Conservation (phyloP, 2,113 vertebrate genomes). For the Lampris megalopsis region DNA sequence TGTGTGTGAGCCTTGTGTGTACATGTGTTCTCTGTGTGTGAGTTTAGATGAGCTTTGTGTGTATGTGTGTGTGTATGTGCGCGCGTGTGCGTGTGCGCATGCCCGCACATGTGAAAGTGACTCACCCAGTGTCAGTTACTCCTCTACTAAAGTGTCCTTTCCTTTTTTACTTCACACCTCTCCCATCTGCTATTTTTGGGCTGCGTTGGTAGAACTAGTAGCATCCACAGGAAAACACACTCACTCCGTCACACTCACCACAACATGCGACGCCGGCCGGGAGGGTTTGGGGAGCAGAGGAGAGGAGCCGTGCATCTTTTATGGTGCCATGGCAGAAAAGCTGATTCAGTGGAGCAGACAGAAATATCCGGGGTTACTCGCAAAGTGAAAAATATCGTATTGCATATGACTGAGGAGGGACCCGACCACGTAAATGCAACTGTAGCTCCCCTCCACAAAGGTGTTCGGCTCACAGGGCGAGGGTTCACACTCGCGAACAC, state of each 20-base stretch:
- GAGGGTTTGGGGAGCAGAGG: slow-evolving; percentile 56
- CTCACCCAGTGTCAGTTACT: slow-evolving; percentile 79
- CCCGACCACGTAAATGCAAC: slow-evolving; percentile 75
- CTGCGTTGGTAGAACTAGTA: slow-evolving; percentile 73
- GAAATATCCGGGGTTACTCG: slow-evolving; percentile 79
- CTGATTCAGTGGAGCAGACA: slow-evolving; percentile 67
- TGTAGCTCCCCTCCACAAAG: slow-evolving; percentile 69
- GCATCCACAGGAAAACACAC: slow-evolving; percentile 53
- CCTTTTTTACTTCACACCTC: slow-evolving; percentile 81
- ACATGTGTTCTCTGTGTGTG: slow-evolving; percentile 4
- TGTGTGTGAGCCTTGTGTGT: slow-evolving; percentile 6
- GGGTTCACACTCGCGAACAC: slow-evolving; percentile 4
- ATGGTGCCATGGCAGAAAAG: slow-evolving; percentile 58
- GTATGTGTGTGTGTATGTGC: slow-evolving; percentile 16
- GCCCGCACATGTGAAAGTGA: slow-evolving; percentile 67
- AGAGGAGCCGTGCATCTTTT: slow-evolving; percentile 69
- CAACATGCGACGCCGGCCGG: slow-evolving; percentile 64
- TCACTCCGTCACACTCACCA: slow-evolving; percentile 30
- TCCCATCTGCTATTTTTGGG: slow-evolving; percentile 76
- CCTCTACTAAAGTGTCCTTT: slow-evolving; percentile 78
- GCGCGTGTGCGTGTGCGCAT: slow-evolving; percentile 49
- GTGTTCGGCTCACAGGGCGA: neutral
- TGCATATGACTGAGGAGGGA: slow-evolving; percentile 78
- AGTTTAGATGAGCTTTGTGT: slow-evolving; percentile 12
- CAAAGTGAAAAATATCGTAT: slow-evolving; percentile 84